These are phyloP conservation scores for Leucosticte australis DNA, from an alignment of 2,113 vertebrate genomes.

Conservation along the genomic window DNA sequence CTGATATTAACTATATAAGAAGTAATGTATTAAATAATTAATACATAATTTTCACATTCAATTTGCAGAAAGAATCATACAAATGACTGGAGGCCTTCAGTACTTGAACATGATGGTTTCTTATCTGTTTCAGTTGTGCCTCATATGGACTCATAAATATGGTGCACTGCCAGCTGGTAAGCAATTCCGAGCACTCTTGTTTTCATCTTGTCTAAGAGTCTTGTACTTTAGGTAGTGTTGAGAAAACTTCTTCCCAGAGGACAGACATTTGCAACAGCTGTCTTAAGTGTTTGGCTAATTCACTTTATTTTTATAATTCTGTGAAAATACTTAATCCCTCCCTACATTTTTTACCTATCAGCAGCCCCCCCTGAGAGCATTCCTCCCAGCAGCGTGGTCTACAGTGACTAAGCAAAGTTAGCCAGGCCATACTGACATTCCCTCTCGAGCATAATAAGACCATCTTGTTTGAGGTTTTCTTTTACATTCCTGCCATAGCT, in stretches of 20 bases:
- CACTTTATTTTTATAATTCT: background rate
- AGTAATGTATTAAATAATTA: background rate
- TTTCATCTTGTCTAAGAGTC: background rate
- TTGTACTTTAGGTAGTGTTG: background rate
- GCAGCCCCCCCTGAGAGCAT: background rate
- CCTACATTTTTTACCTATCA: background rate
- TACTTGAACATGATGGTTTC: background rate
- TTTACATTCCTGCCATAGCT: background rate
- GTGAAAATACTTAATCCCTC: background rate
- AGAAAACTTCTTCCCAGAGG: background rate
- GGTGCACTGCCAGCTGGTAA: fast-evolving
- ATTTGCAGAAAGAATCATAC: background rate
- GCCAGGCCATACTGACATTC: background rate
- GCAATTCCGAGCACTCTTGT: background rate
- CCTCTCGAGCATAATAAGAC: background rate
- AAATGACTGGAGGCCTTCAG: background rate
- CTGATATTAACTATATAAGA: background rate
- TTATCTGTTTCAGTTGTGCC: background rate
- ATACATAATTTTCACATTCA: background rate
- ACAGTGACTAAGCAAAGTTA: background rate
- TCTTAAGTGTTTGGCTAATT: background rate
- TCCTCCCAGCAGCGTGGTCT: background rate
- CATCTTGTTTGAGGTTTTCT: background rate
- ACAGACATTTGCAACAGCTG: background rate
- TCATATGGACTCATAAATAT: background rate